Conservation (phyloP, 1,140 invertebrate species). For the Pogonomyrmex californicus region DNA sequence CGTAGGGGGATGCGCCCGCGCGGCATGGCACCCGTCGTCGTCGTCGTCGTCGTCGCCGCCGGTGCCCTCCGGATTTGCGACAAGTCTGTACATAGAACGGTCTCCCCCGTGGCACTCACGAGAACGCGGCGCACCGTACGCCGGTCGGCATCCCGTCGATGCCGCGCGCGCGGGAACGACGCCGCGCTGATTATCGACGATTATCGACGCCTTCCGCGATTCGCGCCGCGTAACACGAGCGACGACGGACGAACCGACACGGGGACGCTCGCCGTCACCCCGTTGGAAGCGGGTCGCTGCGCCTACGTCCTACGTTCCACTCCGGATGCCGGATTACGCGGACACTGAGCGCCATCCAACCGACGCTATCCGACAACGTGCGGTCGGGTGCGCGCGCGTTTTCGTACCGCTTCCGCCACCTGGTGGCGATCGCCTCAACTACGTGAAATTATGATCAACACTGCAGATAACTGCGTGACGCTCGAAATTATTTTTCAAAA, state of each 20-base stretch:
- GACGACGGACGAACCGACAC: background rate
- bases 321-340: background rate
- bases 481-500: too few relatives aligned
- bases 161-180: background rate
- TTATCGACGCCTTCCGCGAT: background rate
- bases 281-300: background rate
- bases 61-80: conserved; percentile 63
- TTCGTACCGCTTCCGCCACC: background rate
- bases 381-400: background rate
- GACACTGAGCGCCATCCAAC: conserved; percentile 48
- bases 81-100: conserved; percentile 69
- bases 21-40: conserved; percentile 66
- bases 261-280: background rate
- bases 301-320: background rate
- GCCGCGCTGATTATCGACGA: background rate
- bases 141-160: conserved; percentile 62
- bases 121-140: background rate
- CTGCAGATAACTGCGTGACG: background rate
- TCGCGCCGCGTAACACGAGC: conserved; percentile 5
- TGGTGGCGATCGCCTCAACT: background rate
- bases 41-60: conserved; percentile 35
- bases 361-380: background rate
- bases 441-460: background rate
- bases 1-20: conserved; percentile 52
- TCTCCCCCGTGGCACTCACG: too few relatives aligned